Conservation (phyloP, 2,113 vertebrate genomes). For the Nycticebus coucang region DNA sequence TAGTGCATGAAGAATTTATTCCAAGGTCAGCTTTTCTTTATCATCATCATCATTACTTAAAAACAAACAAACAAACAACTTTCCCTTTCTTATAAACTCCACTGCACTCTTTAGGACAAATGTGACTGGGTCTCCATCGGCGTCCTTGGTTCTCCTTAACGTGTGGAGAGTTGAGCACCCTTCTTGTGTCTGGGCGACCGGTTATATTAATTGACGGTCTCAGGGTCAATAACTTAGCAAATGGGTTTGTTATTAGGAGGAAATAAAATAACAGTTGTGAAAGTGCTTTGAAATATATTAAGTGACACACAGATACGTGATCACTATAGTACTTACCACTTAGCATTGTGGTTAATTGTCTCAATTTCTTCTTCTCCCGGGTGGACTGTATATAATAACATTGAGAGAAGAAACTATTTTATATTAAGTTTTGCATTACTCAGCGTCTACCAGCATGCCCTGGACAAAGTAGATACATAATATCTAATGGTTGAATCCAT, state of each 20-base stretch:
- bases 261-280: not conserved
- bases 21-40: not conserved
- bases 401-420: not conserved
- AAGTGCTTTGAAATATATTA: not conserved
- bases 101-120: not conserved
- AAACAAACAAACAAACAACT: not conserved
- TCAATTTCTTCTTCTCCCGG: not conserved
- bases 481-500: not conserved
- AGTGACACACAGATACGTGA: not conserved
- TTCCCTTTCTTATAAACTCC: not conserved
- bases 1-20: conserved; percentile 1
- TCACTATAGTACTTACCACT: not conserved
- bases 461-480: conserved; percentile 17
- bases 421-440: not conserved
- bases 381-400: not conserved
- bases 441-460: not conserved
- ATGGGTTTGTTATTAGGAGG: not conserved
- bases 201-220: not conserved
- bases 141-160: not conserved
- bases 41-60: not conserved
- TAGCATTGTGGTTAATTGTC: not conserved
- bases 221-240: conserved; percentile 13
- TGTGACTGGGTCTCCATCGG: not conserved
- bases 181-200: not conserved
- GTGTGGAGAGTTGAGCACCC: not conserved